These are phyloP conservation scores for Phenacoccus solenopsis DNA, from an alignment of 1,140 invertebrate genomes.

Conservation along the genomic window DNA sequence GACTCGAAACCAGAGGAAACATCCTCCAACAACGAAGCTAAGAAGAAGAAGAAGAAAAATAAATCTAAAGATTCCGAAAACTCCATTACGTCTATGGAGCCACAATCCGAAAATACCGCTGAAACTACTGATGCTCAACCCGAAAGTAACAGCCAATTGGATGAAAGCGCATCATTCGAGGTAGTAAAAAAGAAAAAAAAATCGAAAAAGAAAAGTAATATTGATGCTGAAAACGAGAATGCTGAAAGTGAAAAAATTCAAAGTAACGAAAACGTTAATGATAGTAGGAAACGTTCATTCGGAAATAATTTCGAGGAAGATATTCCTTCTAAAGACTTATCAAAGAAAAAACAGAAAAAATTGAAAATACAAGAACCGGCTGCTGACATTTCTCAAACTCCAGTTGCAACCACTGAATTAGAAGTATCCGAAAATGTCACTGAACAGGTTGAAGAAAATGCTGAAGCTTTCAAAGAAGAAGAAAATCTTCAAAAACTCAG, in stretches of 20 bases:
- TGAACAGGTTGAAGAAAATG: not conserved
- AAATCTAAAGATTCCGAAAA: not conserved
- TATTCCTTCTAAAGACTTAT: not conserved
- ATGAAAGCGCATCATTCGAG: not conserved
- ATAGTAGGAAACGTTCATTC: not conserved
- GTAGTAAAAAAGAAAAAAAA: not conserved
- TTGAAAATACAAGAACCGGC: not conserved
- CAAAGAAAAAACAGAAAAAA: not conserved
- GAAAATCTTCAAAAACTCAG: not conserved
- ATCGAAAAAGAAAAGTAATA: not conserved
- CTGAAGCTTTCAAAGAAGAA: not conserved
- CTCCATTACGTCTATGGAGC: not conserved
- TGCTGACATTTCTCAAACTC: not conserved
- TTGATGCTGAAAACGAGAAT: not conserved
- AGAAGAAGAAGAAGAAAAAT: not conserved
- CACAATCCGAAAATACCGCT: not conserved
- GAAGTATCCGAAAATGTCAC: not conserved
- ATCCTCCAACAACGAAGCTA: not conserved
- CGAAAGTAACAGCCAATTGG: no score
- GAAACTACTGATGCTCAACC: no score
- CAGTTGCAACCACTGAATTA: not conserved
- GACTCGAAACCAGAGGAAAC: not conserved
- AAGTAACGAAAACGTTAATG: not conserved
- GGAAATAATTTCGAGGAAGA: not conserved
- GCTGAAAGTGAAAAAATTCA: not conserved